A percentile compares a stretch with the other conserved stretches of the same genome.
Evolutionary conservation across 92 coral and sea anemone genomes (phyloP).

Genomic region (Heliopora coerulea): DNA sequence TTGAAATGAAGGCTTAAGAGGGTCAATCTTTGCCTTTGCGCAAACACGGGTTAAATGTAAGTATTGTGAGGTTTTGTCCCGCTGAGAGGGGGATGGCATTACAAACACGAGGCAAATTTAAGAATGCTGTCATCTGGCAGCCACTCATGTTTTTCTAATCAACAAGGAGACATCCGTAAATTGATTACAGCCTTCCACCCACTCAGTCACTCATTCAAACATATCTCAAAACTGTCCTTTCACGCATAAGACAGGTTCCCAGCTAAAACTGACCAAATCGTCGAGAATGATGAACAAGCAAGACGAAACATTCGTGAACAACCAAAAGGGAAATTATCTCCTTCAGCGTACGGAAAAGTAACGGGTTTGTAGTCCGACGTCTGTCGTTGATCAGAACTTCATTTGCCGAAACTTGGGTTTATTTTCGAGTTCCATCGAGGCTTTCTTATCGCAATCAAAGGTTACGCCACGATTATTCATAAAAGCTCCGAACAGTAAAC

Average conservation of each 20-base stretch:
- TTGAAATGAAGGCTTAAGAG: neutral
- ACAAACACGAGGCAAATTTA: slow-evolving; percentile 5
- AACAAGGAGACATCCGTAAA: neutral
- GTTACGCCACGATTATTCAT: neutral
- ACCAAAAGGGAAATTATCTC: too few species aligned
- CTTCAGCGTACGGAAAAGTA: too few species aligned
- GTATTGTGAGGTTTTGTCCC: neutral
- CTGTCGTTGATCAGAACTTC: slow-evolving; percentile 9
- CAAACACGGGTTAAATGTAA: slow-evolving; percentile 15
- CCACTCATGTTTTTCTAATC: neutral
- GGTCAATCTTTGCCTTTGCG: neutral
- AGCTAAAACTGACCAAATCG: too few species aligned
- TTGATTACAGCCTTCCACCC: slow-evolving; percentile 6
- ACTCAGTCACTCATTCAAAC: slow-evolving; percentile 8
- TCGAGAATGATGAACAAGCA: too few species aligned
- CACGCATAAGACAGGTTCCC: too few species aligned
- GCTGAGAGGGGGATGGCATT: slow-evolving; percentile 13
- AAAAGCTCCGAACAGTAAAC: neutral
- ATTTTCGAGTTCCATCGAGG: neutral
- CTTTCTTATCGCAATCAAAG: slow-evolving; percentile 9
- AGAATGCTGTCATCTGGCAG: neutral
- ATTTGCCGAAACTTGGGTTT: slow-evolving; percentile 6
- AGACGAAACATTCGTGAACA: too few species aligned
- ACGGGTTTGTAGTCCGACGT: slow-evolving; percentile 26
- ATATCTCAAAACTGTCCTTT: too few species aligned